Base-by-base conservation (phyloP, 2,113 vertebrate species). In the Aptenodytes patagonicus region DNA sequence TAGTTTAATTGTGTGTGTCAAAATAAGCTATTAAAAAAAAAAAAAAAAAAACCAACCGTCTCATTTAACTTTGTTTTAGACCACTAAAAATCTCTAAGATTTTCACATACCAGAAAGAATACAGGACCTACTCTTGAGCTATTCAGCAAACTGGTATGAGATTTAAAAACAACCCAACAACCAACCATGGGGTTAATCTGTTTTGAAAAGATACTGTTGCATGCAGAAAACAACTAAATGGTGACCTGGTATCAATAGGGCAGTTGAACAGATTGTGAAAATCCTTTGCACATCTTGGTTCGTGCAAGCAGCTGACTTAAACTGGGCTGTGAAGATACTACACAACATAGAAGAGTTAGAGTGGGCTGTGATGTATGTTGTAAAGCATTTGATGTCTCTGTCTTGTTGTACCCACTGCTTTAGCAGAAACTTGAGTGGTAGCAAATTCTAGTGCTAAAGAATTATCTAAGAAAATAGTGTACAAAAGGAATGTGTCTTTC, bases 1-100 rank as follows among this genome's bases (percentile, higher is more conserved):
- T 73, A 72, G 70, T 92, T 95, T 42, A 91, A 71, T 89, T 83
- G 66, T 70, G 31, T 80, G 31, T 88, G 75, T 93, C 91, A 92
- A 86, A 95, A 78, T 58, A 84, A 91, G 46, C 60, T 78, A 38
- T 84, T 87, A 3, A 4, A 36, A 80, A 61, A 82, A 66, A 64
- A 70, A 64, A 70, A 17, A 8, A 38, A n/a, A 6, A 21, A 32
- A 11, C 6, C 29, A 55, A 44, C 19, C 28, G 32, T 80, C 46
- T 86, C 1, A 26, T 61, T 93, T 93, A 61, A 57, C 66, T 93
- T 57, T 47, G 69, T 7, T 93, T 76, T 76, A 88, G 80, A 87
- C 19, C n/a, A 42, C 55, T 90, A 57, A 83, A 88, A 88, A 61
- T 69, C 54, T 72, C 9, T 34, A 1, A 75, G 29, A 46, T 42